phyloP scores from a whole-genome alignment of 2,888 invertebrate genomes.

The Pandemis cinnamomeana region DNA sequence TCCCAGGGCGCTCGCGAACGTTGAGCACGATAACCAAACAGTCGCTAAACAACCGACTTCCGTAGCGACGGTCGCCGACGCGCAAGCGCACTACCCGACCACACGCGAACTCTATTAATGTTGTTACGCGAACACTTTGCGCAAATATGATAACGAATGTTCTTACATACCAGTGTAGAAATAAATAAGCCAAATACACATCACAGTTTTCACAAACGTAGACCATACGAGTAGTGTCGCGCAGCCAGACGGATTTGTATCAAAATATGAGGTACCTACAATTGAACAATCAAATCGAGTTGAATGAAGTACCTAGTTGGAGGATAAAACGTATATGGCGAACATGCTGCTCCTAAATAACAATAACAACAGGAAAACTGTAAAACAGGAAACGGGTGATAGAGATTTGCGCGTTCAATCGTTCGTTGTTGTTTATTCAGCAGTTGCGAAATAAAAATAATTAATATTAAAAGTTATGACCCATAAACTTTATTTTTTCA shows the following conservation, averaged over 20 bases:
- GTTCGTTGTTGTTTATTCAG: not conserved
- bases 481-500: not conserved
- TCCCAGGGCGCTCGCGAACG: slow-evolving; percentile 45
- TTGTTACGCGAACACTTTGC: slow-evolving; percentile 49
- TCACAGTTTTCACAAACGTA: not conserved
- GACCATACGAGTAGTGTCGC: not conserved
- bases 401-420: not conserved
- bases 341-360: not conserved
- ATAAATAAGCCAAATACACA: not conserved
- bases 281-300: not conserved
- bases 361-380: slow-evolving; percentile 38
- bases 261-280: not conserved
- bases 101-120: slow-evolving; percentile 59
- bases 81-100: slow-evolving; percentile 55
- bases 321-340: not conserved
- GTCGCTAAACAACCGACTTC: slow-evolving; percentile 71
- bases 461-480: not conserved
- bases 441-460: not conserved
- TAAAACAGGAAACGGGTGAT: slow-evolving; percentile 32
- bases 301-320: not conserved
- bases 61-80: slow-evolving; percentile 53
- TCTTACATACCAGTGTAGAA: slow-evolving; percentile 42
- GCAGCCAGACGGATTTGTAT: not conserved
- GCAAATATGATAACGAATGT: slow-evolving; percentile 46
- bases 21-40: slow-evolving; percentile 43